Conservation (phyloP, 1,140 invertebrate genomes). For the Drosophila santomea region DNA sequence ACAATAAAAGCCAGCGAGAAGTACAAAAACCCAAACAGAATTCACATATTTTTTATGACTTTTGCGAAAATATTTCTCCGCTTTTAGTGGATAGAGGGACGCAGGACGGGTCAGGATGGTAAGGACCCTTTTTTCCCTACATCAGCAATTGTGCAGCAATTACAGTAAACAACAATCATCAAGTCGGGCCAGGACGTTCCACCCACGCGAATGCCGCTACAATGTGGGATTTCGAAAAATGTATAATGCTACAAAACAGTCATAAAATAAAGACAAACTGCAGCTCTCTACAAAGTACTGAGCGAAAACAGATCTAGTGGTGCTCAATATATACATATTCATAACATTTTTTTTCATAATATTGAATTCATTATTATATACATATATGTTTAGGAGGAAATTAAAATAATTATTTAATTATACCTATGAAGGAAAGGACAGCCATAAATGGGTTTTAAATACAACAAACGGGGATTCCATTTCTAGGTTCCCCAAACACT, state of each 20-base stretch:
- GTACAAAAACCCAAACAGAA: conserved; percentile 41
- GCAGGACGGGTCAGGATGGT: neutral
- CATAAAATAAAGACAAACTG: conserved; percentile 47
- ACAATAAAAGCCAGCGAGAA: conserved; percentile 63
- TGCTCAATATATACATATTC: neutral
- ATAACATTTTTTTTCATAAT: neutral
- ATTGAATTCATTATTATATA: neutral
- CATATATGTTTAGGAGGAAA: too few species aligned
- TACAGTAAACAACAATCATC: conserved; percentile 77
- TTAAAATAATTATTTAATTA: too few species aligned
- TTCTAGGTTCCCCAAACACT: conserved; percentile 18
- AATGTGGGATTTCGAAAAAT: conserved; percentile 45
- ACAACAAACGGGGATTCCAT: conserved; percentile 31
- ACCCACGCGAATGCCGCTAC: conserved; percentile 35
- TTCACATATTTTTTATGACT: conserved; percentile 78
- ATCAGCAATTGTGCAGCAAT: conserved; percentile 76
- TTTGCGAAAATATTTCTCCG: conserved; percentile 67
- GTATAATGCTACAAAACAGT: conserved; percentile 22
- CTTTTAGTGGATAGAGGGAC: neutral
- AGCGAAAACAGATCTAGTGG: neutral
- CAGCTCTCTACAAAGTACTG: conserved; percentile 13
- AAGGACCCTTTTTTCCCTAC: conserved; percentile 35
- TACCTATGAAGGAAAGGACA: too few species aligned
- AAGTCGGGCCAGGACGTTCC: conserved; percentile 51
- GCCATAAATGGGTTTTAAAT: too few species aligned